Evolutionary conservation across 2,797 vertebrate genomes (phyloP).

Genomic region (Trachurus trachurus): DNA sequence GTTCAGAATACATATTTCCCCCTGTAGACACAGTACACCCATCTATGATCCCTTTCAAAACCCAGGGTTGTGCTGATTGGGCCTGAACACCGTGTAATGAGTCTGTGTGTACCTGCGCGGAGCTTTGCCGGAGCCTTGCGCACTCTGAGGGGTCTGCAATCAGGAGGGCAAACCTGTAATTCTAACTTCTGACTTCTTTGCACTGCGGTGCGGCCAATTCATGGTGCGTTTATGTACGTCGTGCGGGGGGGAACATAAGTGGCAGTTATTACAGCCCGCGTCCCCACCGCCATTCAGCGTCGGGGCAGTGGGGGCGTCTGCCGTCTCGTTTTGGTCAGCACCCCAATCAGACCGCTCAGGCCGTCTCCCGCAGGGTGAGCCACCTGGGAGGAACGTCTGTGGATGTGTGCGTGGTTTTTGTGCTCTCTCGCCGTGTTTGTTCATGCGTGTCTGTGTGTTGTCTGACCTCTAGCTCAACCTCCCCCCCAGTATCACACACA

Average conservation of each 20-base stretch:
- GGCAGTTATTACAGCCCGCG: constrained; percentile 61
- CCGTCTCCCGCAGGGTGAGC: constrained; percentile 50
- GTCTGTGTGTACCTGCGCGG: constrained; percentile 30
- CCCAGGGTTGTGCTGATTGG: constrained; percentile 65
- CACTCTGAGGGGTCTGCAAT: constrained; percentile 64
- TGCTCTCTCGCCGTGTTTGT: constrained; percentile 1
- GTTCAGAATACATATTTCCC: constrained; percentile 35
- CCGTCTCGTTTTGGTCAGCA: constrained; percentile 71
- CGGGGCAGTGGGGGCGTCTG: constrained; percentile 45
- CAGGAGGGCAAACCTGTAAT: constrained; percentile 71
- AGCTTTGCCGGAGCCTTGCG: constrained; percentile 26
- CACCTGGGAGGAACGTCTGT: not conserved
- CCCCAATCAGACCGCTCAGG: constrained; percentile 72
- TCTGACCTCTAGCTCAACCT: constrained; percentile 47
- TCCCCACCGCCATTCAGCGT: constrained; percentile 38
- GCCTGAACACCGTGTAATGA: constrained; percentile 56
- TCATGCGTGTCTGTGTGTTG: not conserved
- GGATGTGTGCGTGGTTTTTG: constrained; percentile 14
- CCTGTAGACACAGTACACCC: constrained; percentile 22
- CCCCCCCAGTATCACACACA: constrained; percentile 28
- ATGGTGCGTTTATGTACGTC: constrained; percentile 17
- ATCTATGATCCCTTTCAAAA: constrained; percentile 48
- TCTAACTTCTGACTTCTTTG: constrained; percentile 57
- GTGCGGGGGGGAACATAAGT: constrained; percentile 45
- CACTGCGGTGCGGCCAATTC: constrained; percentile 40